These are phyloP conservation scores for Pipistrellus pygmaeus DNA, from an alignment of 2,797 vertebrate genomes.

Conservation along the genomic window DNA sequence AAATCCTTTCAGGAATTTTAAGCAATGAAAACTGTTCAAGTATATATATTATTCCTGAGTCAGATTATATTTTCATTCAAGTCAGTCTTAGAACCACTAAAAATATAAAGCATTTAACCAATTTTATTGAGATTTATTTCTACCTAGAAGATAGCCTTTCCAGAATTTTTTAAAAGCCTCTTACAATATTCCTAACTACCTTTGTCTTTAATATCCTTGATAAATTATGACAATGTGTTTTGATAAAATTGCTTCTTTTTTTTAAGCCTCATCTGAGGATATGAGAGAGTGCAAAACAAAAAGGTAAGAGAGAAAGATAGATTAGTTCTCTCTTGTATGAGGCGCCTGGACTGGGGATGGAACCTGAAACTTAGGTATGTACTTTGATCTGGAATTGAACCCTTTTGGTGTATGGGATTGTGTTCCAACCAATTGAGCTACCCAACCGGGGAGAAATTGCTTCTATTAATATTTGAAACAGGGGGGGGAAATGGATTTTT, in stretches of 20 bases:
- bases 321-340: not conserved
- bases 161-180: not conserved
- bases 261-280: not conserved
- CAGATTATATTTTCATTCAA: conserved; percentile 34
- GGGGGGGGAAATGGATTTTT: not conserved
- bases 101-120: not conserved
- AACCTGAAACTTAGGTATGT: too few relatives aligned
- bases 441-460: not conserved
- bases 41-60: not conserved
- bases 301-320: not conserved
- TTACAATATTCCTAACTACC: not conserved
- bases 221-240: not conserved
- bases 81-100: not conserved
- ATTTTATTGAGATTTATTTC: conserved; percentile 34
- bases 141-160: not conserved
- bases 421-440: not conserved
- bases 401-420: not conserved
- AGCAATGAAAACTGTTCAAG: conserved; percentile 9
- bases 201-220: not conserved
- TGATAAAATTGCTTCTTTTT: not conserved
- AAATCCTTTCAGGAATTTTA: conserved; percentile 31
- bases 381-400: not conserved
- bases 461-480: conserved; percentile 16
- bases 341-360: too few relatives aligned
- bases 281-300: not conserved